phyloP scores from a whole-genome alignment of 2,113 vertebrate genomes.

The Heptranchias perlo region DNA sequence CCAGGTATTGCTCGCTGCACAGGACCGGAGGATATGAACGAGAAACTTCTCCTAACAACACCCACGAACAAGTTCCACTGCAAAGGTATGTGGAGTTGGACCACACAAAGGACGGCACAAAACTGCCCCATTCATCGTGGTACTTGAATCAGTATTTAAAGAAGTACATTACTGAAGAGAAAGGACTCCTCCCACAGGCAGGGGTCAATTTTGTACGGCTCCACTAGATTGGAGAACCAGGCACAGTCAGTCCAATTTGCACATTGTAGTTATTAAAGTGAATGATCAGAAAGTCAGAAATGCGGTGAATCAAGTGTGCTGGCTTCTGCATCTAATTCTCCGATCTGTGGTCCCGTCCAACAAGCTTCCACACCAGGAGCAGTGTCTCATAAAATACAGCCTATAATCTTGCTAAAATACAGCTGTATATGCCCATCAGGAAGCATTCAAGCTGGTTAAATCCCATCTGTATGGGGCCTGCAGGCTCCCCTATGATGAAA shows the following conservation, averaged over 20 bases:
- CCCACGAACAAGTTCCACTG: slow-evolving; percentile 89
- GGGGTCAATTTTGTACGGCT: not conserved
- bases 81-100: slow-evolving; percentile 65
- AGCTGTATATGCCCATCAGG: not conserved
- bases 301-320: not conserved
- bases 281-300: not conserved
- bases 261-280: not conserved
- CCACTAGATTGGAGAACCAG: not conserved
- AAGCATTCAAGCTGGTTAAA: not conserved
- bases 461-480: not conserved
- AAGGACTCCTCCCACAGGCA: not conserved
- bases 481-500: not conserved
- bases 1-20: slow-evolving; percentile 93
- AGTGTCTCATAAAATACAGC: no score
- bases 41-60: slow-evolving; percentile 88
- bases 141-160: not conserved
- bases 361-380: not conserved
- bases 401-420: not conserved
- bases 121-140: not conserved
- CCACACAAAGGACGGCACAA: not conserved
- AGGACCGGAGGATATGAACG: slow-evolving; percentile 83
- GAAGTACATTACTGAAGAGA: no score
- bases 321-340: not conserved
- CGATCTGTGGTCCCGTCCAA: not conserved
- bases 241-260: not conserved